Evolutionary conservation across 2,113 vertebrate genomes (phyloP).

Genomic region (Pedionomus torquatus): DNA sequence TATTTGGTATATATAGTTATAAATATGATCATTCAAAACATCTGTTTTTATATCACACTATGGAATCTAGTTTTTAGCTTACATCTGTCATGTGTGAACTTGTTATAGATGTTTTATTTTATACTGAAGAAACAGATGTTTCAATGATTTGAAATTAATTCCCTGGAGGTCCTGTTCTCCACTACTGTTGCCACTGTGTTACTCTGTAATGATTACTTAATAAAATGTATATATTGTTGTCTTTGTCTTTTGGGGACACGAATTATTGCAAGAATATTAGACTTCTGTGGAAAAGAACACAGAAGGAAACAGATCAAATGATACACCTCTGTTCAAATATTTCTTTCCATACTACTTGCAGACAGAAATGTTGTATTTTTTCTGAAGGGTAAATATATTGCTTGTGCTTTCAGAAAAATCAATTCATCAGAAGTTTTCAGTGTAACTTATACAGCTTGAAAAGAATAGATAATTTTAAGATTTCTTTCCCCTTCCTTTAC

Average conservation of each 20-base stretch:
- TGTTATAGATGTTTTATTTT: constrained; percentile 82
- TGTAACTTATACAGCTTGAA: background rate
- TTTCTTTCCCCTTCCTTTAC: background rate
- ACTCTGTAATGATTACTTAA: constrained; percentile 61
- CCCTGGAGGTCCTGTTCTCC: constrained; percentile 71
- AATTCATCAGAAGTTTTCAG: background rate
- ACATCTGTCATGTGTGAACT: constrained; percentile 86
- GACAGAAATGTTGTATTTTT: constrained; percentile 12
- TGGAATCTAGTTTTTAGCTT: constrained; percentile 75
- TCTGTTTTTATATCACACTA: constrained; percentile 80
- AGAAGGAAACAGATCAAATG: background rate
- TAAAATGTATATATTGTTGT: constrained; percentile 56
- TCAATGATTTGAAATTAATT: constrained; percentile 77
- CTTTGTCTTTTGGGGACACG: constrained; percentile 67
- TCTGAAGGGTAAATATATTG: background rate
- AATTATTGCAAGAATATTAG: constrained; percentile 2
- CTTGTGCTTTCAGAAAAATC: background rate
- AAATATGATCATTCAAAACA: constrained; percentile 82
- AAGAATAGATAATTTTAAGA: background rate
- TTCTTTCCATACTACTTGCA: background rate
- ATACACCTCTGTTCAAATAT: background rate
- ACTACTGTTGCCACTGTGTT: constrained; percentile 52
- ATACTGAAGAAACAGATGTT: constrained; percentile 82
- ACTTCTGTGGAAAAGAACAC: constrained; percentile 9
- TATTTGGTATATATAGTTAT: constrained; percentile 53